These are phyloP conservation scores for Poeciliopsis gracilis DNA, from an alignment of 2,797 vertebrate species.

Conservation along the genomic window DNA sequence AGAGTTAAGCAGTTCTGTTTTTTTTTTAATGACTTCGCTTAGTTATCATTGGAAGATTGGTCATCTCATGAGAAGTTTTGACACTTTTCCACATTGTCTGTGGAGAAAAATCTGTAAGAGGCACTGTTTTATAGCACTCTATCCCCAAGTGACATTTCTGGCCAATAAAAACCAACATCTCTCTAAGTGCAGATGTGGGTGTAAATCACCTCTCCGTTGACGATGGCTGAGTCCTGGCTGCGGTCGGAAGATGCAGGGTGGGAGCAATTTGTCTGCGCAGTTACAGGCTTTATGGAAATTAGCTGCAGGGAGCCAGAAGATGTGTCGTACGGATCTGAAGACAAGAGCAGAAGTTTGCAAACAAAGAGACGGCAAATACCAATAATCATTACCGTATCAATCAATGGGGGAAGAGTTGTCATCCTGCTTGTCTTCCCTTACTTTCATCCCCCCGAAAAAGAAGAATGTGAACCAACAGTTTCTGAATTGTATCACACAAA, in stretches of 20 bases:
- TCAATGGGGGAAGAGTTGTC: slow-evolving; percentile 43
- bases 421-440: slow-evolving; percentile 1
- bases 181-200: slow-evolving; percentile 1
- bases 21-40: background rate
- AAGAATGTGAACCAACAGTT: background rate
- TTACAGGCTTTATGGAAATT: slow-evolving; percentile 90
- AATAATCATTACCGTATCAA: slow-evolving; percentile 51
- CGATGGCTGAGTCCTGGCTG: slow-evolving; percentile 87
- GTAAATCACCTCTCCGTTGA: slow-evolving; percentile 91
- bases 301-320: slow-evolving; percentile 97
- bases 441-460: background rate
- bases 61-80: background rate
- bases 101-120: too few relatives aligned
- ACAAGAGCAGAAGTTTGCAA: slow-evolving; percentile 67
- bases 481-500: slow-evolving; percentile 58
- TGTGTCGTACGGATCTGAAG: slow-evolving; percentile 89
- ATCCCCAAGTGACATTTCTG: background rate
- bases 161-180: background rate
- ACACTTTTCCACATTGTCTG: background rate
- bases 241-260: slow-evolving; percentile 85
- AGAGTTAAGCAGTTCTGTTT: background rate
- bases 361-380: slow-evolving; percentile 56
- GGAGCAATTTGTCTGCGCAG: slow-evolving; percentile 82
- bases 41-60: background rate
- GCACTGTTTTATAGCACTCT: too few relatives aligned